Base-by-base conservation (phyloP, 2,797 vertebrate genomes). In the Mus minutoides region DNA sequence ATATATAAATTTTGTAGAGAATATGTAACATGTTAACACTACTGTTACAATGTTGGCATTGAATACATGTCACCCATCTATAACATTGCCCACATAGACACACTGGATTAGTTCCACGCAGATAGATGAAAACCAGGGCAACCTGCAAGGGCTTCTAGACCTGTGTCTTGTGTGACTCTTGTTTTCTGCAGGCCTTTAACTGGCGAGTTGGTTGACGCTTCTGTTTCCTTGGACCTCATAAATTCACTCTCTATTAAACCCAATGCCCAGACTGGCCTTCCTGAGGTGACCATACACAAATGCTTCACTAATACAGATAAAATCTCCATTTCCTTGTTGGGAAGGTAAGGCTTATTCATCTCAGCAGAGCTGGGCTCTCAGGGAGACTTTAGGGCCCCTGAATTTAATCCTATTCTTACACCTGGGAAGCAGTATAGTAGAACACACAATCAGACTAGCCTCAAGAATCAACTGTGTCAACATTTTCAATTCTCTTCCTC, bases 221-320 rank as follows among this genome's bases (percentile, higher is more conserved):
- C 52, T 4, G 3, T 37, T 16, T 34, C 22, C 22, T 0, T 97
- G 90, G 80, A 96, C 26, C 1, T 97, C 54, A 19, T 75, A 49
- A 1, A 0, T 11, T 0, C 0, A 16, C 0, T 93, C 71, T 29
- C 0, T 1, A 0, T 95, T n/a, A 4, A 40, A 58, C 60, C 0
- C 0, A 6, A 95, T 71, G 0, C n/a, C 0, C 0, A 37, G 24
- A 75, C 56, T 14, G 46, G 67, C 0, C 0, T 2, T 8, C 0
- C 9, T 2, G 12, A 0, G 0, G 7, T 96, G 71, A 0, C 2
- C 4, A 0, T 95, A 13, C 58, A 7, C 58, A 2, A 76, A 3
- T 97, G 97, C 17, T 0, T 3, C 13, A 34, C 69, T 0, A 26
- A 95, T 6, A 4, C 60, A 0, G 3, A 14, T 16, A 94, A 26